phyloP scores from a whole-genome alignment of 1,140 invertebrate genomes.

The Ganaspis sp. region DNA sequence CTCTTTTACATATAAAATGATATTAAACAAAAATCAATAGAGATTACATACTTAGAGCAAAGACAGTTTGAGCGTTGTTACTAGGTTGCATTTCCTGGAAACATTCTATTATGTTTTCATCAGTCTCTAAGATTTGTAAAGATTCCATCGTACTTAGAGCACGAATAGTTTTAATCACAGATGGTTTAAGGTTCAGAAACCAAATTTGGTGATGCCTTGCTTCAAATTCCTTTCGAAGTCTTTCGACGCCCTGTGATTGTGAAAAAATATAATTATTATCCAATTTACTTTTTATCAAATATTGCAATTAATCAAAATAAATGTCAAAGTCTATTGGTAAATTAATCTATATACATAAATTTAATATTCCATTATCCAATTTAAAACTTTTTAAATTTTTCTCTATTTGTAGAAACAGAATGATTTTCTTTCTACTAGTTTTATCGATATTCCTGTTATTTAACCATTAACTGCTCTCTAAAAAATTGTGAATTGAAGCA shows the following conservation, averaged over 20 bases:
- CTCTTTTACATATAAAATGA: no score
- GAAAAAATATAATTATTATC: constrained; percentile 8
- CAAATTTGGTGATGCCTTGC: constrained; percentile 63
- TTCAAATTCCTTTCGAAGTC: constrained; percentile 64
- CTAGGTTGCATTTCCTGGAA: constrained; percentile 44
- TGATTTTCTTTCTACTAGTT: no score
- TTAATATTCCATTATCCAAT: no score
- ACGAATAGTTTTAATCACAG: constrained; percentile 53
- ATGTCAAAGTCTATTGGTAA: no score
- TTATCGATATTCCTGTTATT: no score
- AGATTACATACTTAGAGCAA: neutral
- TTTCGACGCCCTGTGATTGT: constrained; percentile 69
- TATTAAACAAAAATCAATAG: neutral
- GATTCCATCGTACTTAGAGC: constrained; percentile 52
- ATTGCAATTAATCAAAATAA: no score
- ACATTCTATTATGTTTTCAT: constrained; percentile 54
- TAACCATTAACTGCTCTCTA: neutral
- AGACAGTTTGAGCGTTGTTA: constrained; percentile 5
- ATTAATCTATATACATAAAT: no score
- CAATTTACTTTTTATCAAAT: no score
- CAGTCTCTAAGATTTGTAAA: constrained; percentile 59
- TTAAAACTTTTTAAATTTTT: no score
- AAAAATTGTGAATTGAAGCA: constrained; percentile 22
- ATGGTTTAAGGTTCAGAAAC: constrained; percentile 65
- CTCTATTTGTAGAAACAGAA: no score